Base-by-base conservation (phyloP, 2,113 vertebrate genomes). In the Ammospiza nelsoni region DNA sequence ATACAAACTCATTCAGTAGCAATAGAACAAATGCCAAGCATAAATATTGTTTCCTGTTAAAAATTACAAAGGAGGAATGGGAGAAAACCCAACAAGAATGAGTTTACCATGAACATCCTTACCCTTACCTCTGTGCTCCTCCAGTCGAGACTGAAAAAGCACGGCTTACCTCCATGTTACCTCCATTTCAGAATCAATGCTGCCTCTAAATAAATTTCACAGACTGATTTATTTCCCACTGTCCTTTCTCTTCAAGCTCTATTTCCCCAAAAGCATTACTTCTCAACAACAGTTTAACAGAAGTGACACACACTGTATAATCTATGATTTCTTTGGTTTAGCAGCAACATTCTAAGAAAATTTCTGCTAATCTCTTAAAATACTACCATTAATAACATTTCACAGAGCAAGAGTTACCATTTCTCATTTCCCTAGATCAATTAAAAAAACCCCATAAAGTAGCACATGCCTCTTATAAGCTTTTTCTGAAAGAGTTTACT, bases 401-500 rank as follows among this genome's bases (percentile, higher is more conserved):
- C 54, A 84, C 33, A 86, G 57, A 92, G 21, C 37, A 87, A 72
- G 35, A 75, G 10, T 49, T 72, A 87, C 11, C 11, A 41, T 84
- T 94, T 90, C 21, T 80, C 29, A 83, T 66, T 93, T 92, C 31
- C 28, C 52, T 21, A 65, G n/a, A 48, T 78, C 57, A 84, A 46
- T 28, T 44, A 19, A 76, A 75, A 78, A 67, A 28, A 1, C 1
- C 35, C 31, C 24, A 22, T 20, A 20, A 74, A 51, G 27, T 11
- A 78, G 68, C 33, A 93, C n/a, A 77, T 49, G 65, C 67, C 78
- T 80, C 67, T 95, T 44, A 63, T 6, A 81, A 33, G 31, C 13
- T 86, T 93, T 55, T 90, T 17, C 82, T 96, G 63, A 88, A 92
- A 84, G 73, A 89, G 48, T 68, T 93, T 90, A 92, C 85, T 89